These are phyloP conservation scores for Plectus sambesii DNA, from an alignment of 1,140 invertebrate species.

Conservation along the genomic window DNA sequence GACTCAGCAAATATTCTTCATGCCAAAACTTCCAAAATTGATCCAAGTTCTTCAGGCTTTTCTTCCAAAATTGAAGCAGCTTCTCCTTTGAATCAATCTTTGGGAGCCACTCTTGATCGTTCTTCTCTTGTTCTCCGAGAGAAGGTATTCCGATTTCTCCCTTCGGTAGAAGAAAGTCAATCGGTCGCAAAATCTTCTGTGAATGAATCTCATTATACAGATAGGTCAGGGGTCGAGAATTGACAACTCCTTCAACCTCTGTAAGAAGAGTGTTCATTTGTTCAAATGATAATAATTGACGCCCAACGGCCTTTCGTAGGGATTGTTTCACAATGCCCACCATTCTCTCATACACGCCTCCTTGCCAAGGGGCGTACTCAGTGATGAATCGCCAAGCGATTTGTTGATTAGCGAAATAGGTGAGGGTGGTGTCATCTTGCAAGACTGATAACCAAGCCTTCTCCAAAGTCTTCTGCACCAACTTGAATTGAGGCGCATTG, in stretches of 20 bases:
- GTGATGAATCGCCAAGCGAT: conserved; percentile 13
- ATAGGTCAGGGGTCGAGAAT: conserved; percentile 9
- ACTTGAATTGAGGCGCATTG: conserved; percentile 43
- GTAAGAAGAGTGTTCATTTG: conserved; percentile 8
- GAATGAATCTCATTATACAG: conserved; percentile 7
- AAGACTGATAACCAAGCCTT: not conserved
- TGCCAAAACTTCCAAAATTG: not conserved
- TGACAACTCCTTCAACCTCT: conserved; percentile 11
- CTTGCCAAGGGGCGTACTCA: conserved; percentile 11
- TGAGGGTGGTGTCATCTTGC: conserved; percentile 1
- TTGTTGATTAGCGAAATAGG: conserved; percentile 1
- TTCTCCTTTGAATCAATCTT: not conserved
- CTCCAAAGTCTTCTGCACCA: conserved; percentile 12
- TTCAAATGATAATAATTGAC: conserved; percentile 7
- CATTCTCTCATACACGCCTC: conserved; percentile 15
- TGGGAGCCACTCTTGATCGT: not conserved
- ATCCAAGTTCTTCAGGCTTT: not conserved
- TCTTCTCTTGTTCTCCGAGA: not conserved
- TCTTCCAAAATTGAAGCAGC: not conserved
- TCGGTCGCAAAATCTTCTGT: conserved; percentile 12
- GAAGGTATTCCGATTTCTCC: too few species aligned
- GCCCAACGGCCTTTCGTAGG: conserved; percentile 2
- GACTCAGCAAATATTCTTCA: not conserved
- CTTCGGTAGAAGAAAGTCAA: conserved; percentile 19
- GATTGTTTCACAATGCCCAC: conserved; percentile 14